Evolutionary conservation across 2,888 invertebrate genomes (phyloP), one percentile per base, ranked within the genome.

Genomic region (Idaea straminata): DNA sequence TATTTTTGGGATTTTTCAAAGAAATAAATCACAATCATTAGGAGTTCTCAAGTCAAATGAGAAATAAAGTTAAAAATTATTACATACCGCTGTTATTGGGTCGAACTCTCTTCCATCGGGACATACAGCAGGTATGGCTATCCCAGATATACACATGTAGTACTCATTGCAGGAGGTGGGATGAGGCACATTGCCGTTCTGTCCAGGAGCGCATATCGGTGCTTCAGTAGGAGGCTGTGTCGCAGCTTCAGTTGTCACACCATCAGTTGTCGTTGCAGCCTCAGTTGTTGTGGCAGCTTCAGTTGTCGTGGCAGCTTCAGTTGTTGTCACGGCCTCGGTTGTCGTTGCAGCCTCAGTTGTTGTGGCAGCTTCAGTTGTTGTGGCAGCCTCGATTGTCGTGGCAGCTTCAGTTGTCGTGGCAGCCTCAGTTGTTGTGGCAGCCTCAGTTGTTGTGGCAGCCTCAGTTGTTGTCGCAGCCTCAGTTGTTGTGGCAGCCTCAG

Each of bases 91-190:
- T 0, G 16, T 15, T 0, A 62, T 64, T 3, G 76, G 73, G 63
- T 82, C 77, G 38, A 75, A 85, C 63, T 85, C 84, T 6, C 75
- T 75, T 13, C 80, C 82, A 4, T 67, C 65, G 1, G 70, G 71
- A 25, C 84, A 85, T 35, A 34, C 71, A 3, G 81, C 36, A 4
- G 68, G 75, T 15, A 77, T 70, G 0, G 77, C 67, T 0, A 62
- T 59, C 0, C 80, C 81, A 0, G 70, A 77, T 0, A 72, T 65
- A 58, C 85, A 85, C 68, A 79, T 64, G 62, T 74, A 68, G 62
- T 66, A 70, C 1, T 61, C 34, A 10, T 58, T 35, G 34, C 70
- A 70, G 13, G 62, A 59, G n/a, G 64, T 61, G 0, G 70, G 68
- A 10, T 57, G 61, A 1, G 70, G 57, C 5, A 70, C 65, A 10